A percentile compares a stretch with the other conserved stretches of the same genome.
Evolutionary conservation across 2,888 invertebrate species (phyloP).

Genomic region (Polyploca ridens): DNA sequence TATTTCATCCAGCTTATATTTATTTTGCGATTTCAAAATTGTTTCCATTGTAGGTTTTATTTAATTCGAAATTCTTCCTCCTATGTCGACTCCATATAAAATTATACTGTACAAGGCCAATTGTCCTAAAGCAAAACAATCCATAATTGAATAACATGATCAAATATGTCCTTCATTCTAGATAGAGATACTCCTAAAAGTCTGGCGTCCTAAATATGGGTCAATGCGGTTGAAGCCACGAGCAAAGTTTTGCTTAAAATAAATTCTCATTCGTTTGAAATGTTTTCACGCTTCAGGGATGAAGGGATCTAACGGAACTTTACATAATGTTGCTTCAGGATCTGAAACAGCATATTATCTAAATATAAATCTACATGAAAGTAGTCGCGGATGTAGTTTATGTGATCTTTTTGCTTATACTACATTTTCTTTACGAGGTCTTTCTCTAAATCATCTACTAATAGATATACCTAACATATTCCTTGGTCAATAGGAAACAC

Average conservation of each 20-base stretch:
- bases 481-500: background rate
- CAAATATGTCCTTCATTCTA: background rate
- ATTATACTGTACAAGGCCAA: too few species aligned
- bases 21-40: too few species aligned
- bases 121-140: background rate
- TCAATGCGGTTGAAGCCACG: background rate
- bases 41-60: too few species aligned
- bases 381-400: background rate
- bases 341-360: conserved; percentile 1
- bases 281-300: conserved; percentile 10
- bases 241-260: conserved; percentile 10
- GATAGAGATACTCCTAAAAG: background rate
- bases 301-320: background rate
- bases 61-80: too few species aligned
- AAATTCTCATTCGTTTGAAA: conserved; percentile 14
- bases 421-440: background rate
- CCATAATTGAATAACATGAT: background rate
- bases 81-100: too few species aligned
- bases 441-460: background rate
- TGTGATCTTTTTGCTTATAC: conserved; percentile 1
- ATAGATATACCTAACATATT: background rate
- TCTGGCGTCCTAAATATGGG: conserved; percentile 2
- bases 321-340: conserved; percentile 5
- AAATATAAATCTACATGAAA: conserved; percentile 1
- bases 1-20: too few species aligned